phyloP scores from a whole-genome alignment of 2,797 vertebrate genomes.

The Falco rusticolus region DNA sequence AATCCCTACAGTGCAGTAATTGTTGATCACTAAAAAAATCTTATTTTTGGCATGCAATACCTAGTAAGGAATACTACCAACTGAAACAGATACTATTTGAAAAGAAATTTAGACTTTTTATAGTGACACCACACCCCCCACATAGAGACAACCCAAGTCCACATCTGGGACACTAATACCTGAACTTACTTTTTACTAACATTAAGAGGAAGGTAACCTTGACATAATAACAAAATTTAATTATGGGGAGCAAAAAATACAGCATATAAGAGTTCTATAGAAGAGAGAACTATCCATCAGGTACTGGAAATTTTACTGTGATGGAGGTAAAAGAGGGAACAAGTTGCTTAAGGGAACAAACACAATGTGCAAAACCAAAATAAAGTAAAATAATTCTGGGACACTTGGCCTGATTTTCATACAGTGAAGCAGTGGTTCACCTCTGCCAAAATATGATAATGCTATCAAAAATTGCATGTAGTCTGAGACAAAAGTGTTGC shows the following conservation, averaged over 20 bases:
- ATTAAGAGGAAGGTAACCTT: not conserved
- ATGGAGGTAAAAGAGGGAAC: not conserved
- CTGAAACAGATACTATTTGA: not conserved
- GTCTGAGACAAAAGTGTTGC: not conserved
- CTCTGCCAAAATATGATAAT: not conserved
- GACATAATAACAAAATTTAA: not conserved
- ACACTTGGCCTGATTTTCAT: not conserved
- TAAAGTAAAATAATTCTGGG: not conserved
- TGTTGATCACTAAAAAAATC: constrained; percentile 5
- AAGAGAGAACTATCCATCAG: not conserved
- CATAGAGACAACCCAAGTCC: not conserved
- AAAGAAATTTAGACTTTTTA: constrained; percentile 9
- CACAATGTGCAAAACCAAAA: not conserved
- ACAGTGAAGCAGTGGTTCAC: not conserved
- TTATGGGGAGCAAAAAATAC: not conserved
- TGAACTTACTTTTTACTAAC: not conserved
- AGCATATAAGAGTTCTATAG: not conserved
- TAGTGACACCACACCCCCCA: not conserved
- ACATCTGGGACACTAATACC: not conserved
- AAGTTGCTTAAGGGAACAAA: not conserved
- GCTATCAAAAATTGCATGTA: not conserved
- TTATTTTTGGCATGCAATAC: not conserved
- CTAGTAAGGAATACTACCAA: not conserved
- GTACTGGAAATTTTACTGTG: not conserved
- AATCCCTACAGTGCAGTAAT: constrained; percentile 7